Base-by-base conservation (phyloP, 2,888 invertebrate species). In the Eretmocerus hayati region DNA sequence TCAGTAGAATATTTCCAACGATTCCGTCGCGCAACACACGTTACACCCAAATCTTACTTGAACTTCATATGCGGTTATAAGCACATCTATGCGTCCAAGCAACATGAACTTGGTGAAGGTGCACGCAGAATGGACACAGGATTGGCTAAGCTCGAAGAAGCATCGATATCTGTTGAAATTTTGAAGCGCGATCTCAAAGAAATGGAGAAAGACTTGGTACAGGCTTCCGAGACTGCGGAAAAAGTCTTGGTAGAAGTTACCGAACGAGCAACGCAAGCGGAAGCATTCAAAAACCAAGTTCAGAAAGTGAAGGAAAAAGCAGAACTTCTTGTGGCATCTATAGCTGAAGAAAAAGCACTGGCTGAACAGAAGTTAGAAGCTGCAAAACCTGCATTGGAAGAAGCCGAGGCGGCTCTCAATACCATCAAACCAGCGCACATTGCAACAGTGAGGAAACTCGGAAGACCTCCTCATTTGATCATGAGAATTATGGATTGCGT, bases 401-500 rank as follows among this genome's bases (percentile, higher is more conserved):
- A 94, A 74, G 96, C 96, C 0, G 95, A 95, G 72, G 81, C 87
- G 31, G 95, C 96, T 0, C 74, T 96, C 18, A 93, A 94, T 64
- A 96, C 96, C 0, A 96, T 96, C 50, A 95, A 95, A 69, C 94
- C 93, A 33, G 92, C 94, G 4, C 94, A 96, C 66, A 96, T 96
- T 58, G 80, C 93, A 2, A 92, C 92, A 41, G 95, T 96, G 1
- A 78, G 95, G 58, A 96, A 96, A 72, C 73, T 96, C 46, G 95
- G 93, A 8, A 80, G 95, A 54, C 96, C 96, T 1, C 96, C 96
- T 1, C 95, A 95, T 75, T 76, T 96, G 9, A 96, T 96, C 63
- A 90, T 96, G 95, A 80, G 95, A 54, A 96, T 96, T 59, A 96
- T 96, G 96, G 96, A 96, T 71, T 92, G 91, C 67, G 95, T 94